These are phyloP conservation scores for Takifugu flavidus DNA, from an alignment of 2,113 vertebrate species.

Conservation along the genomic window DNA sequence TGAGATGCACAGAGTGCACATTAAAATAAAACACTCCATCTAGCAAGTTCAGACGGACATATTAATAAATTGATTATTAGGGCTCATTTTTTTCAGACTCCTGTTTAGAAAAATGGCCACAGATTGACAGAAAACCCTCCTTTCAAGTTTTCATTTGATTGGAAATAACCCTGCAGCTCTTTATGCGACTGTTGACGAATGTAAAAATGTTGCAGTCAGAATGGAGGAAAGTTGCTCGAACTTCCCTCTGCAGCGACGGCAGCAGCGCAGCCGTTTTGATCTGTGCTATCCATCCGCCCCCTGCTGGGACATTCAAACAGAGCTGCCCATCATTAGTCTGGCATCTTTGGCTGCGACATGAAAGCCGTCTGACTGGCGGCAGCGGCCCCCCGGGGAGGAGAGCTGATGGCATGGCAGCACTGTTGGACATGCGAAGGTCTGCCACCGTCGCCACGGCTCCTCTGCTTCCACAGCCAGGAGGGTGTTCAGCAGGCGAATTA, in stretches of 20 bases:
- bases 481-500: slow-evolving; percentile 16
- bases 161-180: too few relatives aligned
- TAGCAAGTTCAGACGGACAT: too few relatives aligned
- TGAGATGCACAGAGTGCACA: too few relatives aligned
- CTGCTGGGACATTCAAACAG: slow-evolving; percentile 46
- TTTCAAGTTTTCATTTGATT: too few relatives aligned
- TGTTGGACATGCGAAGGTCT: not conserved
- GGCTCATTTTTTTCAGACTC: too few relatives aligned
- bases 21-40: too few relatives aligned
- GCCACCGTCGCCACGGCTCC: not conserved
- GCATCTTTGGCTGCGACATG: slow-evolving; percentile 46
- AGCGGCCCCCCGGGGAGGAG: slow-evolving; percentile 13
- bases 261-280: slow-evolving; percentile 32
- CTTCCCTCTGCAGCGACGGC: not conserved
- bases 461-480: slow-evolving; percentile 5
- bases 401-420: not conserved
- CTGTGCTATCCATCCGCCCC: slow-evolving; percentile 22
- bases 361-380: slow-evolving; percentile 35
- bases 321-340: slow-evolving; percentile 47
- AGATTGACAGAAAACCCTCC: too few relatives aligned
- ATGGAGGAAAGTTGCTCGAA: too few relatives aligned
- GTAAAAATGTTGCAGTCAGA: too few relatives aligned
- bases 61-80: too few relatives aligned
- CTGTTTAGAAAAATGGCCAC: too few relatives aligned
- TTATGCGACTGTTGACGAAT: too few relatives aligned